These are phyloP conservation scores for Beris morrisii DNA, from an alignment of 2,888 invertebrate genomes.

Conservation along the genomic window DNA sequence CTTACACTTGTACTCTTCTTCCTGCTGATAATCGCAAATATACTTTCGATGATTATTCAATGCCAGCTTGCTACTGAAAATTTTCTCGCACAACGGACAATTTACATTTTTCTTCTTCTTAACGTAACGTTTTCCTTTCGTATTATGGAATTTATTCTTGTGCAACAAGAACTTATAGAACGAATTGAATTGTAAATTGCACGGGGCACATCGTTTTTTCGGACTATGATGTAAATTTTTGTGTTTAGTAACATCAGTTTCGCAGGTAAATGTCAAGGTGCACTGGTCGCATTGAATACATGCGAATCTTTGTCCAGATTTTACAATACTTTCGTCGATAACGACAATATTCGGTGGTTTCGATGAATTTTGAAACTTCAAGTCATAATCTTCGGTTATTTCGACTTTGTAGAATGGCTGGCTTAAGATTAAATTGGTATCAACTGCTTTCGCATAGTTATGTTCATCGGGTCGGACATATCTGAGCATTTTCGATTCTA, in stretches of 20 bases:
- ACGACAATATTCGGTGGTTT: slow-evolving; percentile 47
- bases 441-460: slow-evolving; percentile 28
- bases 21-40: slow-evolving; percentile 45
- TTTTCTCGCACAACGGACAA: slow-evolving; percentile 48
- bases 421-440: not conserved
- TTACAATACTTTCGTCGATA: slow-evolving; percentile 53
- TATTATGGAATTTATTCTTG: slow-evolving; percentile 32
- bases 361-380: not conserved
- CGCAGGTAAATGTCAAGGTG: slow-evolving; percentile 25
- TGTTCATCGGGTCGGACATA: slow-evolving; percentile 23
- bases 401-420: slow-evolving; percentile 31
- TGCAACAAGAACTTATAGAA: slow-evolving; percentile 34
- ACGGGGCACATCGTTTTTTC: slow-evolving; percentile 19
- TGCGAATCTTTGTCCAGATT: slow-evolving; percentile 43
- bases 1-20: slow-evolving; percentile 46
- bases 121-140: not conserved
- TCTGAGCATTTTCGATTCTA: not conserved
- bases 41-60: slow-evolving; percentile 52
- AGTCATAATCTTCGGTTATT: slow-evolving; percentile 30
- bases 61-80: slow-evolving; percentile 48
- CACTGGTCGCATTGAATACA: slow-evolving; percentile 32
- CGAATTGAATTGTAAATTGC: slow-evolving; percentile 32
- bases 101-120: slow-evolving; percentile 36
- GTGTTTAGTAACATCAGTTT: slow-evolving; percentile 27
- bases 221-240: slow-evolving; percentile 23